Base-by-base conservation (phyloP, 2,113 vertebrate species). In the Rhizomys pruinosus region DNA sequence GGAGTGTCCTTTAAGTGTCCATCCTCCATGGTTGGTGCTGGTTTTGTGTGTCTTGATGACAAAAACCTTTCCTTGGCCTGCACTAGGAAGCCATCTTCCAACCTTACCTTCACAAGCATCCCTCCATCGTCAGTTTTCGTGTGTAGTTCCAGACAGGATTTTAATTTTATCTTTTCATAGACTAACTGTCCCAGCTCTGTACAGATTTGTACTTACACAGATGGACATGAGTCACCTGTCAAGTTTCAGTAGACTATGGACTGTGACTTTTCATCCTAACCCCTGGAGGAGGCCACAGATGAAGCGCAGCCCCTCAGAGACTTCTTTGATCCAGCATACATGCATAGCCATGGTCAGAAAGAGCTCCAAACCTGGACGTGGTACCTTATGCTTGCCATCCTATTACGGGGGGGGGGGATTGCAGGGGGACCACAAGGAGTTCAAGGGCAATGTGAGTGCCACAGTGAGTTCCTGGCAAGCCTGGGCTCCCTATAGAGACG, bases 211-310 rank as follows among this genome's bases (percentile, higher is more conserved):
- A 69, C 52, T 78, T 79, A 39, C 44, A 66, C 27, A 42, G 44
- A 77, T 68, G 72, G 73, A 88, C 34, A 63, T 72, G 52, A 87
- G 22, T 91, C 80, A 87, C 61, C 63, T 87, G 82, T 73, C 64
- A 77, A 94, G 55, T 87, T 77, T 87, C 16, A 12, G 55, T 93
- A 84, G 80, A 85, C 44, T 94, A 34, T 74, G 59, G 5, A 76
- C 55, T 90, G 39, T 84, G 47, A 68, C 37, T 89, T 89, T 81
- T 82, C 84, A 69, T 82, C 57, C 39, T 95, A 88, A 91, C 5
- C 42, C 77, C 92, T 84, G 29, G 29, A 82, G 44, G 47, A 69
- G 59, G 47, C 22, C 68, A 66, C 47, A 57, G 15, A 22, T 74
- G 29, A 87, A 71, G 47, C 27, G 66, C 37, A 68, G 69, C 47